phyloP scores from a whole-genome alignment of 2,113 vertebrate species.

The Onychostoma macrolepis region DNA sequence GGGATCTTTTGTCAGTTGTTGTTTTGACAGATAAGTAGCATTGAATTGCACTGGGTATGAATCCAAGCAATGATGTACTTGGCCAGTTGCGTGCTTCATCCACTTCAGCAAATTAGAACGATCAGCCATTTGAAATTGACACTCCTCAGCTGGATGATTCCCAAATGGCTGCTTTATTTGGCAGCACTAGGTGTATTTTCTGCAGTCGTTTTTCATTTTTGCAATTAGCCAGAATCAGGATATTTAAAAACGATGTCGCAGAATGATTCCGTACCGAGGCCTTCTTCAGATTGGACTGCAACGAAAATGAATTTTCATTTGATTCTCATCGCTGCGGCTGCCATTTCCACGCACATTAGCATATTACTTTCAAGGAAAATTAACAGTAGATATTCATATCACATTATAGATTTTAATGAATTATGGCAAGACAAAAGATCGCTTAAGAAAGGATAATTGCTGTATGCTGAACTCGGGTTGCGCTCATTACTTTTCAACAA shows the following conservation, averaged over 20 bases:
- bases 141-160: slow-evolving; percentile 56
- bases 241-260: slow-evolving; percentile 41
- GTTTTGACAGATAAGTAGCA: slow-evolving; percentile 26
- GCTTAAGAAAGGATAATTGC: slow-evolving; percentile 55
- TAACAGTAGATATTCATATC: slow-evolving; percentile 50
- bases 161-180: slow-evolving; percentile 61
- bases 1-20: slow-evolving; percentile 4
- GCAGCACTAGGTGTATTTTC: slow-evolving; percentile 35
- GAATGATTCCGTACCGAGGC: background rate
- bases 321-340: slow-evolving; percentile 56
- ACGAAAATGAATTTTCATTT: slow-evolving; percentile 61
- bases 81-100: slow-evolving; percentile 60
- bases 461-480: slow-evolving; percentile 49
- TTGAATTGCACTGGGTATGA: slow-evolving; percentile 51
- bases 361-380: slow-evolving; percentile 51
- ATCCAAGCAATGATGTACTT: slow-evolving; percentile 60
- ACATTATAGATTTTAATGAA: slow-evolving; percentile 56
- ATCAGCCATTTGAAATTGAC: slow-evolving; percentile 60
- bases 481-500: slow-evolving; percentile 60
- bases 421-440: slow-evolving; percentile 49
- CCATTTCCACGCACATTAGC: slow-evolving; percentile 51
- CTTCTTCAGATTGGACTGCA: slow-evolving; percentile 23
- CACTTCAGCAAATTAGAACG: slow-evolving; percentile 63
- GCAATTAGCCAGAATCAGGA: slow-evolving; percentile 29
- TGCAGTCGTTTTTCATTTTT: slow-evolving; percentile 17